Evolutionary conservation across 2,113 vertebrate genomes (phyloP).

Genomic region (Urocynchramus pylzowi): DNA sequence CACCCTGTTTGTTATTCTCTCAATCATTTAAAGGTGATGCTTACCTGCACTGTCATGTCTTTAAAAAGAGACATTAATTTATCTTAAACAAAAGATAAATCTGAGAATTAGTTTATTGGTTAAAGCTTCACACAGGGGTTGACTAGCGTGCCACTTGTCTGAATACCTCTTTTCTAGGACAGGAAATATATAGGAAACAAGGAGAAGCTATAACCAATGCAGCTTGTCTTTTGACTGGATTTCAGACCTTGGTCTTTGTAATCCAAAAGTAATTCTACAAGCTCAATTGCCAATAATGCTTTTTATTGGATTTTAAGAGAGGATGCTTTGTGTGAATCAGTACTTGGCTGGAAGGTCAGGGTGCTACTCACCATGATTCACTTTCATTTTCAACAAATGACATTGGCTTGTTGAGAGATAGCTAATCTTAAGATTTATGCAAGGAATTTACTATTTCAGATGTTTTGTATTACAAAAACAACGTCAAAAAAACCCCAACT

Average conservation of each 20-base stretch:
- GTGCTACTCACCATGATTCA: not conserved
- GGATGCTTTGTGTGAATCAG: not conserved
- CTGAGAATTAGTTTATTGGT: not conserved
- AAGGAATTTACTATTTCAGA: not conserved
- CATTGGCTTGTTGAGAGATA: too few species aligned
- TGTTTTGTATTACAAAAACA: not conserved
- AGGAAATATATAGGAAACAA: not conserved
- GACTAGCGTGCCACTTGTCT: not conserved
- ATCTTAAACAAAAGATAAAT: not conserved
- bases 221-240: not conserved
- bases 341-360: not conserved
- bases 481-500: rapidly evolving
- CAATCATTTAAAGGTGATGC: not conserved
- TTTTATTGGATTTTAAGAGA: not conserved
- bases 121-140: not conserved
- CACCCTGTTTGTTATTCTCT: not conserved
- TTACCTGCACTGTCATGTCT: not conserved
- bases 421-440: not conserved
- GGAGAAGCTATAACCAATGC: not conserved
- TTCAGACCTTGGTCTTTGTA: not conserved
- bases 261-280: not conserved
- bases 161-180: not conserved
- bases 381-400: not conserved
- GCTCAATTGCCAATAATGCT: not conserved
- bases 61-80: not conserved